phyloP scores from a whole-genome alignment of 2,888 invertebrate species.

The Chorisops tibialis region DNA sequence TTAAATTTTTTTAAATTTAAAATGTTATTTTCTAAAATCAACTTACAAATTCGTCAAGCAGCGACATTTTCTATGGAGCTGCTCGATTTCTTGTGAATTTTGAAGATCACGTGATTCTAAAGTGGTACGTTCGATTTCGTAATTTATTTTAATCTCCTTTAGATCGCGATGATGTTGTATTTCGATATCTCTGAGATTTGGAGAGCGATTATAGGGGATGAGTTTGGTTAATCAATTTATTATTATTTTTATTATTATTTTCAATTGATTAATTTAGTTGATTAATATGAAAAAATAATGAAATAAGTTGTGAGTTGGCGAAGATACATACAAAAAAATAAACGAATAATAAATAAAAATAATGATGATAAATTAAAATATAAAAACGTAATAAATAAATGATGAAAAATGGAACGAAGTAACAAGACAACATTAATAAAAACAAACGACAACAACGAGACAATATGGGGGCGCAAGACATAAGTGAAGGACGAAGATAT shows the following conservation, averaged over 20 bases:
- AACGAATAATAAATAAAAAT: no score
- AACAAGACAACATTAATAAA: no score
- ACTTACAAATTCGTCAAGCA: constrained; percentile 60
- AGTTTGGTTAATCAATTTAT: not conserved
- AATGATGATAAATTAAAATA: no score
- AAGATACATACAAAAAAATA: not conserved
- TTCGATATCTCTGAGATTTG: constrained; percentile 53
- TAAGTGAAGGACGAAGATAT: no score
- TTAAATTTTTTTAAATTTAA: not conserved
- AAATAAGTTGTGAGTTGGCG: not conserved
- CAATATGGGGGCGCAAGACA: no score
- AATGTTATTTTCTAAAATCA: constrained; percentile 5
- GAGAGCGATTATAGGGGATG: constrained; percentile 33
- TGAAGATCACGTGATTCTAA: constrained; percentile 53
- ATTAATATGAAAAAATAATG: not conserved
- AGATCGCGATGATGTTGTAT: constrained; percentile 49
- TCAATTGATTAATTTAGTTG: not conserved
- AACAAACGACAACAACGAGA: no score
- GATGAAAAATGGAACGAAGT: not conserved
- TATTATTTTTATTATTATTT: not conserved
- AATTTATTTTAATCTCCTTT: constrained; percentile 50
- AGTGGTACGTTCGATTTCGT: constrained; percentile 48
- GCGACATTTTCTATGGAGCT: constrained; percentile 57
- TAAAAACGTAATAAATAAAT: not conserved
- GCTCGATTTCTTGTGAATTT: constrained; percentile 57